Base-by-base conservation (phyloP, 2,797 vertebrate genomes). In the Glyptemys insculpta region DNA sequence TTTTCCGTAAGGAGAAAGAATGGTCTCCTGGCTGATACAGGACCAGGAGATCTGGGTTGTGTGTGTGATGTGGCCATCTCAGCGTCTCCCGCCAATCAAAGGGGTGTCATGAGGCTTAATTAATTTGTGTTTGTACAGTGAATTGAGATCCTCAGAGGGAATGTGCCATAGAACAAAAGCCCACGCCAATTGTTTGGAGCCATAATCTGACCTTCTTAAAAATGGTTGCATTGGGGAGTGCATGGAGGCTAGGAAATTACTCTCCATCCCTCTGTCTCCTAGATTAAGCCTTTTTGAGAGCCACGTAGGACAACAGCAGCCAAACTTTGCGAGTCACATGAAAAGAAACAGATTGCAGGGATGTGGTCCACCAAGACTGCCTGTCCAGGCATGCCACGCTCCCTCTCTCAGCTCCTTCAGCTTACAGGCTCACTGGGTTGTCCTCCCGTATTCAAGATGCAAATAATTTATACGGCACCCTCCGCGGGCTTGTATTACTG, bases 301-400 rank as follows among this genome's bases (percentile, higher is more conserved):
- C 18, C 37, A 12, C 53, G 44, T 21, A 76, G 91, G 74, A 44
- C 80, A 82, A 2, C 5, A 68, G 84, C 14, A 23, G 53, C 34
- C 49, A 89, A 86, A 79, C 29, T 16, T 82, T 57, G 25, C 62
- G 0, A 8, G 8, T 6, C 3, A 0, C 53, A 62, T 14, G n/a
- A 81, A 94, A 81, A 0, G 5, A 50, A 85, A 79, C 68, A 53
- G 56, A 62, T 8, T 83, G 14, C 18, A 79, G n/a, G 56, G 83
- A 91, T 47, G 37, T 11, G 68, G 19, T 53, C 21, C 92, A 41
- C 89, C 81, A 86, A 47, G 91, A 27, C 2, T 86, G 37, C 41
- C 12, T 25, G 0, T 8, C 9, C 4, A 5, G 52, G 1, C 29
- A 57, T 27, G 57, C 65, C 81, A 50, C 7, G 0, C 4, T 90